Percentiles rank a stretch among this genome's conserved stretches.
Evolutionary conservation across 2,888 invertebrate genomes (phyloP).

Genomic region (Catocala nupta): DNA sequence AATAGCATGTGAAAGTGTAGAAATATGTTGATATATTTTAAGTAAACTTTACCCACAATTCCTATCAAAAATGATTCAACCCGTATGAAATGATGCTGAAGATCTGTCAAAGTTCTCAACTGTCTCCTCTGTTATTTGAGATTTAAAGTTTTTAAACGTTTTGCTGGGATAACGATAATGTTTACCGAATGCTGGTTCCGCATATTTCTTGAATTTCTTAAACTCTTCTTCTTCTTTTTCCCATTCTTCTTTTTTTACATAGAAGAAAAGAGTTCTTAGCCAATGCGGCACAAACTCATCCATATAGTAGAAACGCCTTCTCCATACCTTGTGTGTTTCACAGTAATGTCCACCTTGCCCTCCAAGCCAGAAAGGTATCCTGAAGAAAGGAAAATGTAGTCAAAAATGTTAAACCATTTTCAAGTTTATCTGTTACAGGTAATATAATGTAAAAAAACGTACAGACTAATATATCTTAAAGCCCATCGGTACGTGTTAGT

Average conservation of each 20-base stretch:
- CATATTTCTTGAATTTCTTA: constrained; percentile 62
- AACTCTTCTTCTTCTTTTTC: constrained; percentile 62
- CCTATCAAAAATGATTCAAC: too few relatives aligned
- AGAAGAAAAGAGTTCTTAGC: constrained; percentile 61
- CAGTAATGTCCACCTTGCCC: constrained; percentile 63
- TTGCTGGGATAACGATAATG: constrained; percentile 64
- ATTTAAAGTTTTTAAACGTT: constrained; percentile 55
- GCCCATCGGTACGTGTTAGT: constrained; percentile 71
- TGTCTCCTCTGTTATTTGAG: constrained; percentile 57
- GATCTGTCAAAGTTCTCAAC: constrained; percentile 50
- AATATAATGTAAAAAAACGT: constrained; percentile 45
- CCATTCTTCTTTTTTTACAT: constrained; percentile 66
- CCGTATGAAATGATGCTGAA: constrained; percentile 15
- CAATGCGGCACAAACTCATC: constrained; percentile 71
- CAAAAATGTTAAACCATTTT: background rate
- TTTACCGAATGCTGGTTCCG: constrained; percentile 70
- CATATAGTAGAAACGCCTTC: constrained; percentile 69
- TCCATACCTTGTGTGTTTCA: constrained; percentile 70
- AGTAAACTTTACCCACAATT: too few relatives aligned
- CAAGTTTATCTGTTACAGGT: too few relatives aligned
- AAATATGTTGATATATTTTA: too few relatives aligned
- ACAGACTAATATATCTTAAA: constrained; percentile 70
- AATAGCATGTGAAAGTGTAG: too few relatives aligned
- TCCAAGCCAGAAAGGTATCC: constrained; percentile 69
- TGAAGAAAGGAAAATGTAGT: constrained; percentile 34